Base-by-base conservation (phyloP, 2,113 vertebrate genomes). In the Centropus unirufus region DNA sequence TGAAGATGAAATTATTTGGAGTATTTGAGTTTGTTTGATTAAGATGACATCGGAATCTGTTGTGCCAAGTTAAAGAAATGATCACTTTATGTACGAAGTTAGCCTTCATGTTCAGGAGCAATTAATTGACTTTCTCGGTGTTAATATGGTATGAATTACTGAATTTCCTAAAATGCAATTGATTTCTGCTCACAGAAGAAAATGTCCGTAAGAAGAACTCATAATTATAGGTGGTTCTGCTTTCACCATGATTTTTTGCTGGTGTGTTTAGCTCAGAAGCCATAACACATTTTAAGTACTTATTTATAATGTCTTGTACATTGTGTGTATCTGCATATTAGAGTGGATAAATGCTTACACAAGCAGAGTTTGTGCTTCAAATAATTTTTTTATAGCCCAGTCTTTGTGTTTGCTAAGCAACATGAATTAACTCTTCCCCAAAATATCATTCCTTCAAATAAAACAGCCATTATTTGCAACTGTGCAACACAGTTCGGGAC, bases 321-420 rank as follows among this genome's bases (percentile, higher is more conserved):
- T 64, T 92, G n/a, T 54, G 15, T 90, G 29, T 86, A 69, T 64
- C 76, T 96, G 90, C 61, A 69, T 70, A 77, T 58, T 81, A 93
- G 66, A 73, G 84, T 93, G 46, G 19, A 92, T 83, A 97, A 91
- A 52, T 75, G 93, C 95, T 96, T 96, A 92, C 57, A 74, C 80
- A 74, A 81, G 95, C 88, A 89, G 61, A 81, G 51, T 63, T 76
- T 68, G 44, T 77, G 73, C 59, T 88, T 91, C 59, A 70, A 73
- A 57, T 52, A 68, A 84, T 67, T 58, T 12, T 75, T 72, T 89
- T 66, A 68, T 66, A 69, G 46, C 49, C 57, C 44, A 44, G 10
- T 90, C 70, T 87, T 81, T 67, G 51, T 70, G 62, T 90, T 83
- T 88, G 78, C 70, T 64, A 80, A 55, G 90, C 67, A 89, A 86